A percentile compares a stretch with the other conserved stretches of the same genome.
Conservation (phyloP, 2,797 vertebrate genomes). For the Euthynnus affinis region DNA sequence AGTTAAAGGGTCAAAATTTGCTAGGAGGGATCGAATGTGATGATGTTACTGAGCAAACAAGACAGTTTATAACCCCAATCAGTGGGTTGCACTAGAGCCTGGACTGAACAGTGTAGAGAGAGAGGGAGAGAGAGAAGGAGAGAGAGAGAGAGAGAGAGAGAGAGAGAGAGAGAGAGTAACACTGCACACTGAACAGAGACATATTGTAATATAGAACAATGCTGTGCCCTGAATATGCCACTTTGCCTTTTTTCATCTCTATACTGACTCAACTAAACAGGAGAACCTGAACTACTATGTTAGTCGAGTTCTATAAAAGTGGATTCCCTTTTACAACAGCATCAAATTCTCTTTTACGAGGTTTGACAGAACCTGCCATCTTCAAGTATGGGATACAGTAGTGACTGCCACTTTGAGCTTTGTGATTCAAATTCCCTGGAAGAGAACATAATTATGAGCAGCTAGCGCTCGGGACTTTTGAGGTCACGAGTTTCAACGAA, state of each 20-base stretch:
- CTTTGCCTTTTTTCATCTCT: slow-evolving; percentile 8
- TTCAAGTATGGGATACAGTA: slow-evolving; percentile 25
- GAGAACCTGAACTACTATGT: slow-evolving; percentile 24
- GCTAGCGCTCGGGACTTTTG: slow-evolving; percentile 23
- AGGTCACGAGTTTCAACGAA: slow-evolving; percentile 40
- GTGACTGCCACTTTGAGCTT: slow-evolving; percentile 14
- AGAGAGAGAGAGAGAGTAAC: not conserved
- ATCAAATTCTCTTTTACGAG: slow-evolving; percentile 29
- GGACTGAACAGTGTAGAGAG: not conserved
- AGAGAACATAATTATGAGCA: slow-evolving; percentile 43
- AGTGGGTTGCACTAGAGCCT: not conserved
- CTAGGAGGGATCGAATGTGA: slow-evolving; percentile 30
- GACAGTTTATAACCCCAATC: slow-evolving; percentile 10
- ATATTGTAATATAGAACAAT: not conserved
- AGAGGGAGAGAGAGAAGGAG: too few species aligned
- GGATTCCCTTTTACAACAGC: slow-evolving; percentile 18
- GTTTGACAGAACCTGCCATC: slow-evolving; percentile 45
- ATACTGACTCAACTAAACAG: slow-evolving; percentile 33
- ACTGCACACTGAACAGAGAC: slow-evolving; percentile 8
- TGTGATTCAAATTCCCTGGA: slow-evolving; percentile 41
- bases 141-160: too few species aligned
- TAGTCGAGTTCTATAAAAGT: slow-evolving; percentile 17
- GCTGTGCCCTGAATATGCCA: slow-evolving; percentile 24
- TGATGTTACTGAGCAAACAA: slow-evolving; percentile 28
- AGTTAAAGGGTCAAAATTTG: slow-evolving; percentile 42